Percentiles rank a stretch among this genome's conserved stretches.
phyloP scores from a whole-genome alignment of 2,888 invertebrate genomes.

The Cephus pulcher region DNA sequence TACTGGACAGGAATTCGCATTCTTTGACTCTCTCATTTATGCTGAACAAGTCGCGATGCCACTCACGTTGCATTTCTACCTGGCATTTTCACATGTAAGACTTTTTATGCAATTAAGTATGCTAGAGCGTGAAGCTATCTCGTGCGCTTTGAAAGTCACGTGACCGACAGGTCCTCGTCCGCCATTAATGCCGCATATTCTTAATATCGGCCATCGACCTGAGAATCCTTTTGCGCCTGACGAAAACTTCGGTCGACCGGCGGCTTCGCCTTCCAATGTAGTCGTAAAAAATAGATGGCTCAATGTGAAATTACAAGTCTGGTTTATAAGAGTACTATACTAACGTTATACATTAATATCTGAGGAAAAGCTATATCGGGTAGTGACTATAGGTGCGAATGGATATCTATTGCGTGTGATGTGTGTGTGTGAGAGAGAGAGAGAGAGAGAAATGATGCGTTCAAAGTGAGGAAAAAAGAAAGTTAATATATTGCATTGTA shows the following conservation, averaged over 20 bases:
- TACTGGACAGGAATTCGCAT: no score
- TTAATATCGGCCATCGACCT: no score
- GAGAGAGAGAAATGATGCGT: slow-evolving; percentile 7
- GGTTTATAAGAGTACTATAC: slow-evolving; percentile 47
- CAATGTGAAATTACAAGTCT: slow-evolving; percentile 58
- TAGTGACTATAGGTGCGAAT: slow-evolving; percentile 30
- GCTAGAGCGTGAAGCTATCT: no score
- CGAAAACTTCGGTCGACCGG: slow-evolving; percentile 29
- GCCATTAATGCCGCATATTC: no score
- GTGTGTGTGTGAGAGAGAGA: slow-evolving; percentile 23
- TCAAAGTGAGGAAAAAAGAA: slow-evolving; percentile 3
- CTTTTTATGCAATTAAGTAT: no score
- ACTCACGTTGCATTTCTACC: no score
- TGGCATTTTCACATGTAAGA: no score
- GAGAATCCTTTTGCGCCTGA: not conserved
- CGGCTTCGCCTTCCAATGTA: slow-evolving; percentile 45
- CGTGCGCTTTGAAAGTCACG: no score
- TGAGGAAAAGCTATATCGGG: slow-evolving; percentile 22
- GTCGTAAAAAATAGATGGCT: slow-evolving; percentile 51
- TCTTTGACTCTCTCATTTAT: no score
- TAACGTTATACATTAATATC: slow-evolving; percentile 29
- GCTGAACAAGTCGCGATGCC: no score
- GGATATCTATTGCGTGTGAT: slow-evolving; percentile 22
- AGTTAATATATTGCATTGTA: slow-evolving; percentile 9
- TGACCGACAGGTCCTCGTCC: no score